Evolutionary conservation across 2,113 vertebrate genomes (phyloP).

Genomic region (Ammodramus savannarum): DNA sequence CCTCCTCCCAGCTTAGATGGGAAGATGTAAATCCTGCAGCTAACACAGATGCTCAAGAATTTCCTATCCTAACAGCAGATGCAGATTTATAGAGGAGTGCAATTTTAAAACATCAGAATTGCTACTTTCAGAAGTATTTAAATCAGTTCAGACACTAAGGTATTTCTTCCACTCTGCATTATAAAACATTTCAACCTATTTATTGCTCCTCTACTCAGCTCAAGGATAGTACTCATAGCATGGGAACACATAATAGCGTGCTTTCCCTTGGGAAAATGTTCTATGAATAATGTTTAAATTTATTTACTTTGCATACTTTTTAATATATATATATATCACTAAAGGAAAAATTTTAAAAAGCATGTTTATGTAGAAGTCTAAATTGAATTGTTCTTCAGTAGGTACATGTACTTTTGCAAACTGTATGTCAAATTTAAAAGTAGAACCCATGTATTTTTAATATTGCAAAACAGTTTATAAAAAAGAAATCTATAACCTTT

Average conservation of each 20-base stretch:
- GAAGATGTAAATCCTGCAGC: not conserved
- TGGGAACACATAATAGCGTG: not conserved
- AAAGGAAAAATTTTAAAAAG: not conserved
- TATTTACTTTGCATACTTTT: not conserved
- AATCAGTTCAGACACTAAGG: not conserved
- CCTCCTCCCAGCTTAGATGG: not conserved
- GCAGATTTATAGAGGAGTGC: not conserved
- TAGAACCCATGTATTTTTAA: not conserved
- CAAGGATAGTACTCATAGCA: not conserved
- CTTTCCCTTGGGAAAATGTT: not conserved
- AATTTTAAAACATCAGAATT: not conserved
- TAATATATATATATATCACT: not conserved
- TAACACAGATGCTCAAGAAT: not conserved
- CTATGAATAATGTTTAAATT: not conserved
- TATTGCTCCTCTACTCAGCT: not conserved
- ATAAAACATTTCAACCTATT: not conserved
- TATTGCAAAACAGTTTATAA: not conserved
- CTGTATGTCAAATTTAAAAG: not conserved
- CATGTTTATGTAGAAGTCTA: not conserved
- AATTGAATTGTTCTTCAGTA: not conserved
- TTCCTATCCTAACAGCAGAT: not conserved
- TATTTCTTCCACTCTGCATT: not conserved
- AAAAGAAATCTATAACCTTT: not conserved
- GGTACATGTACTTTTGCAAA: not conserved
- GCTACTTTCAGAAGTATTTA: not conserved